Percentiles rank a stretch among this genome's conserved stretches.
These are phyloP conservation scores for Caracal caracal DNA, from an alignment of 2,113 vertebrate species.

Conservation along the genomic window DNA sequence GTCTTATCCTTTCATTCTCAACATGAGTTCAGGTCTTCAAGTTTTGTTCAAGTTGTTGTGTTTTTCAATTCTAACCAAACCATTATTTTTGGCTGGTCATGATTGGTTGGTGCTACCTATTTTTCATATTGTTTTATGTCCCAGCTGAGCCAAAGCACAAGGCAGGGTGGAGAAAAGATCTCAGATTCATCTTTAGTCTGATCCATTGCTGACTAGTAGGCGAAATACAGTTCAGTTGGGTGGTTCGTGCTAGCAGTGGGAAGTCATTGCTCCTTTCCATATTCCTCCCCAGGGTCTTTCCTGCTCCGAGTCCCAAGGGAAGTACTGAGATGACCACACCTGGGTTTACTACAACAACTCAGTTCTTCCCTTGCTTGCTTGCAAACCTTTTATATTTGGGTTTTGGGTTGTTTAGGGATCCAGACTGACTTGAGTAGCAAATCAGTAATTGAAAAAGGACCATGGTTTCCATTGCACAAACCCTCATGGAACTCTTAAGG, in stretches of 20 bases:
- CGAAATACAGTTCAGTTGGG: neutral
- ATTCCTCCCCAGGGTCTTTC: neutral
- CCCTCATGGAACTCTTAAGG: conserved; percentile 7
- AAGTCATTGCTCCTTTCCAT: neutral
- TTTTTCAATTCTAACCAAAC: conserved; percentile 68
- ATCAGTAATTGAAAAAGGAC: conserved; percentile 52
- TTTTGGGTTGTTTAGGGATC: conserved; percentile 56
- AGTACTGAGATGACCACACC: neutral
- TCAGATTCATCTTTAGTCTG: neutral
- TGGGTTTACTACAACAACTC: neutral
- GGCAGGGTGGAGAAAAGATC: neutral
- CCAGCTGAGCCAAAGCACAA: neutral
- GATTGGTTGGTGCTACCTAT: conserved; percentile 37
- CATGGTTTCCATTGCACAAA: neutral
- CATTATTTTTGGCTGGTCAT: conserved; percentile 67
- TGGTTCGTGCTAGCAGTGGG: neutral
- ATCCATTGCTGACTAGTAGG: neutral
- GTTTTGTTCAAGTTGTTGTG: conserved; percentile 56
- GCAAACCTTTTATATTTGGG: conserved; percentile 49
- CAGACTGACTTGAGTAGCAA: conserved; percentile 41
- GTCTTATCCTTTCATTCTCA: conserved; percentile 69
- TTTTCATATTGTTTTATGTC: conserved; percentile 29
- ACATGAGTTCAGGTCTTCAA: conserved; percentile 73
- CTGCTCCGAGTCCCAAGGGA: neutral
- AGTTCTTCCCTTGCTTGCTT: neutral